These are phyloP conservation scores for Pseudomugil tenellus DNA, from an alignment of 2,797 vertebrate genomes.

Conservation along the genomic window DNA sequence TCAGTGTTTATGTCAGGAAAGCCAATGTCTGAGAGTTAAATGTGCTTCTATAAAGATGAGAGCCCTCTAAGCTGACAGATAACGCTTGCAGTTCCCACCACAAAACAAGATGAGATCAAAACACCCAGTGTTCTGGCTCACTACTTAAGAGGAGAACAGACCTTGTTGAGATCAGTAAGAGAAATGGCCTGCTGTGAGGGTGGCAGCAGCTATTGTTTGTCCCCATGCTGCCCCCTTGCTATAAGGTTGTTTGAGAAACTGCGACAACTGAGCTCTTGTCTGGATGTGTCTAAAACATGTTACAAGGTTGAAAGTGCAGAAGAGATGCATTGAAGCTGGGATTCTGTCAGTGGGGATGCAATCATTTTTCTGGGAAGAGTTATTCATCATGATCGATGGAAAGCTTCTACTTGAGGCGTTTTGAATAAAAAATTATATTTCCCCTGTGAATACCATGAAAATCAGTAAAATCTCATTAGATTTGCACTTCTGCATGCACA, in stretches of 20 bases:
- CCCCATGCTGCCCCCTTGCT: not conserved
- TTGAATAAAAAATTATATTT: conserved; percentile 15
- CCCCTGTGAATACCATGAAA: conserved; percentile 32
- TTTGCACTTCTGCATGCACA: conserved; percentile 8
- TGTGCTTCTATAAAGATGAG: not conserved
- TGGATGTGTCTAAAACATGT: conserved; percentile 7
- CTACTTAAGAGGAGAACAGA: conserved; percentile 14
- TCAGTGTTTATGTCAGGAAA: not conserved
- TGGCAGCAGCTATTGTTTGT: conserved; percentile 9
- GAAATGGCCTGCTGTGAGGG: conserved; percentile 5
- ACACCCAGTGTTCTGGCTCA: conserved; percentile 18
- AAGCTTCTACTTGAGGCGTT: conserved; percentile 19
- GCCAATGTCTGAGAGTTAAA: not conserved
- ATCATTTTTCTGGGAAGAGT: not conserved
- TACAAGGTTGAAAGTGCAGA: conserved; percentile 2
- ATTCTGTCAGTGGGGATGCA: conserved; percentile 10
- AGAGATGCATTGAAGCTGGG: conserved; percentile 5
- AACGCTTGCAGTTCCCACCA: conserved; percentile 18
- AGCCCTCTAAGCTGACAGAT: conserved; percentile 24
- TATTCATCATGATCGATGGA: conserved; percentile 23
- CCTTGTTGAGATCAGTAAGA: conserved; percentile 22
- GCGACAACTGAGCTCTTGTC: not conserved
- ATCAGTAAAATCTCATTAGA: conserved; percentile 18
- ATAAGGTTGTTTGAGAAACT: not conserved
- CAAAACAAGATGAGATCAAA: conserved; percentile 49